Evolutionary conservation across 1,140 invertebrate species (phyloP).

Genomic region (Drosophila ercepeae): DNA sequence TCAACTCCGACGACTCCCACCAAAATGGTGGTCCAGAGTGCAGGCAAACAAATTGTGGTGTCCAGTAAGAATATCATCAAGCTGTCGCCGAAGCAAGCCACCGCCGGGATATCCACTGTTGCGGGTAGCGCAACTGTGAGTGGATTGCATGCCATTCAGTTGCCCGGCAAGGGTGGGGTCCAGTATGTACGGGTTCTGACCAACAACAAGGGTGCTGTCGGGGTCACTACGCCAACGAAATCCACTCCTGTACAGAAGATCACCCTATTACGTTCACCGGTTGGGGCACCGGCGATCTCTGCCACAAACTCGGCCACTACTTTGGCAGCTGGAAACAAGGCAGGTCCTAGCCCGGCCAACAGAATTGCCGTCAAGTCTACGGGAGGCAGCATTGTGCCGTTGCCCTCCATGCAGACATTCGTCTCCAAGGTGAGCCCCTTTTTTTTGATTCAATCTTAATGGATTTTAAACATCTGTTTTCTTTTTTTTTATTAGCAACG

Average conservation of each 20-base stretch:
- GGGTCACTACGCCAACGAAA: background rate
- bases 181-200: slow-evolving; percentile 76
- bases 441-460: background rate
- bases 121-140: slow-evolving; percentile 1
- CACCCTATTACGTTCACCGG: slow-evolving; percentile 32
- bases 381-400: slow-evolving; percentile 59
- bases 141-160: slow-evolving; percentile 66
- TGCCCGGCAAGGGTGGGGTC: slow-evolving; percentile 67
- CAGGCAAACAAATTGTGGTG: slow-evolving; percentile 71
- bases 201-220: slow-evolving; percentile 18
- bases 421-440: slow-evolving; percentile 50
- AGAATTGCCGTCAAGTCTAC: slow-evolving; percentile 68
- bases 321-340: slow-evolving; percentile 1
- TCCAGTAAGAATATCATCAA: slow-evolving; percentile 72
- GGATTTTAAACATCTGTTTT: too few relatives aligned
- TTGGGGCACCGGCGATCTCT: slow-evolving; percentile 8
- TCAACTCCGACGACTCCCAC: slow-evolving; percentile 16
- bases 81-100: slow-evolving; percentile 59
- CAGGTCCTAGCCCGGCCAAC: slow-evolving; percentile 17
- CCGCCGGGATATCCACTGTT: slow-evolving; percentile 9
- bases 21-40: slow-evolving; percentile 66
- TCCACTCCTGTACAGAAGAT: slow-evolving; percentile 39
- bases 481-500: slow-evolving; percentile 21
- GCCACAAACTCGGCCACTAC: background rate
- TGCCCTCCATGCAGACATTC: slow-evolving; percentile 61